Evolutionary conservation across 30 jellyfish, hydroid and myxozoan genomes (phyloP).

Genomic region (Hydractinia echinata): DNA sequence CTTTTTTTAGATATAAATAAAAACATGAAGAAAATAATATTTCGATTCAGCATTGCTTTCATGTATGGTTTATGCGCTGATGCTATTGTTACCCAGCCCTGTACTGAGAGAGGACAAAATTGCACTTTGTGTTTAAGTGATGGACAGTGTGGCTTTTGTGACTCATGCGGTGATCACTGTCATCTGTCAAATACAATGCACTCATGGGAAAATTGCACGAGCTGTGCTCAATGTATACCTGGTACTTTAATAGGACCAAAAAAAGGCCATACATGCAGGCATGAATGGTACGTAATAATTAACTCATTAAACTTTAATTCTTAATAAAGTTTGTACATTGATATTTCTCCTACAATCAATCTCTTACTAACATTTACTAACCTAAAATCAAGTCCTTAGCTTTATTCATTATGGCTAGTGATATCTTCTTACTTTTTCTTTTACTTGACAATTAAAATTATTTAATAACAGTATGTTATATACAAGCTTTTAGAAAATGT

Average conservation of each 20-base stretch:
- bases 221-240: slow-evolving; percentile 89
- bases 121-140: slow-evolving; percentile 83
- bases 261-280: slow-evolving; percentile 65
- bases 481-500: no score
- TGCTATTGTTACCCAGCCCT: neutral
- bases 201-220: slow-evolving; percentile 78
- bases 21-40: no score
- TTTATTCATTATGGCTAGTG: no score
- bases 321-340: neutral
- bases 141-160: slow-evolving; percentile 90
- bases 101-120: slow-evolving; percentile 67
- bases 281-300: slow-evolving; percentile 57
- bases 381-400: no score
- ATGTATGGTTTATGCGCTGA: no score
- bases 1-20: no score
- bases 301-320: neutral
- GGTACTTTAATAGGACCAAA: slow-evolving; percentile 86
- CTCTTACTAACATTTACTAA: no score
- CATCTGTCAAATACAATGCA: slow-evolving; percentile 65
- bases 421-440: no score
- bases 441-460: no score
- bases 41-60: no score
- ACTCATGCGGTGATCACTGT: slow-evolving; percentile 86
- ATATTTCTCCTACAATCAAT: neutral
- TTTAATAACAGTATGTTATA: no score